phyloP scores from a whole-genome alignment of 1,140 invertebrate species.

The Theocolax elegans region DNA sequence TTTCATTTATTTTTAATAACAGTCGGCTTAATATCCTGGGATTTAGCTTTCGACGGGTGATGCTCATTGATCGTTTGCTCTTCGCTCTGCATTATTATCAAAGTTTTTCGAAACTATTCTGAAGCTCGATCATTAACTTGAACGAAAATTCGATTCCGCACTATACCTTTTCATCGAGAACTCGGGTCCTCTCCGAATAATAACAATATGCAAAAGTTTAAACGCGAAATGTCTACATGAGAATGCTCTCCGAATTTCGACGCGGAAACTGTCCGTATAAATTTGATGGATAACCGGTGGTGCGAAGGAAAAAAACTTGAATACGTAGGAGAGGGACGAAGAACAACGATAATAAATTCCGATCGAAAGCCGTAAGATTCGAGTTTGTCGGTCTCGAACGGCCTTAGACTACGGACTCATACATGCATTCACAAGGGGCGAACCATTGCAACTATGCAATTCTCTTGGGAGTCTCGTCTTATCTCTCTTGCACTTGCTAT shows the following conservation, averaged over 20 bases:
- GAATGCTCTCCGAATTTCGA: conserved; percentile 11
- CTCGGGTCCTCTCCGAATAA: too few species aligned
- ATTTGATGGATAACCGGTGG: conserved; percentile 27
- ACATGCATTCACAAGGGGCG: conserved; percentile 33
- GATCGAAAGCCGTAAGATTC: conserved; percentile 10
- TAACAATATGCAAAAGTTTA: too few species aligned
- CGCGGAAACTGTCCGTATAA: background rate
- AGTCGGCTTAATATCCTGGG: too few species aligned
- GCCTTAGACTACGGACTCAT: conserved; percentile 4
- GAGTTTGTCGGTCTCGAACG: conserved; percentile 13
- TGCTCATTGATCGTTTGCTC: too few species aligned
- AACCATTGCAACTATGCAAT: conserved; percentile 4
- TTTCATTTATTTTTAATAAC: too few species aligned
- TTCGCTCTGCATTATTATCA: too few species aligned
- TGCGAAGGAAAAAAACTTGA: background rate
- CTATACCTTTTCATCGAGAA: too few species aligned
- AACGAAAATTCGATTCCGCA: too few species aligned
- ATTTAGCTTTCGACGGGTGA: too few species aligned
- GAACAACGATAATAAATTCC: conserved; percentile 14
- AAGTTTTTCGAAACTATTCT: too few species aligned
- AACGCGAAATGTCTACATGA: background rate
- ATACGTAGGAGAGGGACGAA: background rate
- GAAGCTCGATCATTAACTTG: too few species aligned
- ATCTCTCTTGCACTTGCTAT: background rate
- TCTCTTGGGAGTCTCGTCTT: background rate